Percentiles rank a stretch among this genome's conserved stretches.
These are phyloP conservation scores for Coelopa pilipes DNA, from an alignment of 2,888 invertebrate genomes.

Conservation along the genomic window DNA sequence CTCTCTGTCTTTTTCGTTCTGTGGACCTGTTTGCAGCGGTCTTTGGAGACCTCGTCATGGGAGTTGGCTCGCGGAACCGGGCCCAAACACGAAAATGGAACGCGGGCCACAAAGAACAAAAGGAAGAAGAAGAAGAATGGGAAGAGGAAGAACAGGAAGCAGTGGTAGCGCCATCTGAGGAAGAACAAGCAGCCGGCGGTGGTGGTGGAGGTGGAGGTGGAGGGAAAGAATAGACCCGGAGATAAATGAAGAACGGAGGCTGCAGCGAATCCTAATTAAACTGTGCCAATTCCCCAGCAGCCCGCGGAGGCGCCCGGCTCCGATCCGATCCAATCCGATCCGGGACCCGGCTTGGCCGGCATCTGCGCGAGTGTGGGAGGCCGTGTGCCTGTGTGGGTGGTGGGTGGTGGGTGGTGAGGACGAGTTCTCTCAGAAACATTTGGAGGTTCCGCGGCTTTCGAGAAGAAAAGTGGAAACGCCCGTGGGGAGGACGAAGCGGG, in stretches of 20 bases:
- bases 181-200: too few species aligned
- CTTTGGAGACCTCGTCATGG: constrained; percentile 25
- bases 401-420: background rate
- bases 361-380: background rate
- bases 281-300: constrained; percentile 38
- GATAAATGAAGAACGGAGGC: background rate
- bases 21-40: background rate
- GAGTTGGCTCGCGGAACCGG: constrained; percentile 20
- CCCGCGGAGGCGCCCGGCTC: background rate
- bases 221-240: too few species aligned
- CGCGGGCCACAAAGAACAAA: constrained; percentile 11
- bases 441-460: too few species aligned
- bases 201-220: too few species aligned
- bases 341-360: constrained; percentile 16
- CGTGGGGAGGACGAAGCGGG: background rate
- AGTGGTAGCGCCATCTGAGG: too few species aligned
- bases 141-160: too few species aligned
- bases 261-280: constrained; percentile 37
- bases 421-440: background rate
- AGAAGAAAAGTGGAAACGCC: background rate
- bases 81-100: background rate
- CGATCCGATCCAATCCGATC: background rate
- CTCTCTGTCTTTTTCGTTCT: background rate
- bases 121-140: background rate
- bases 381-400: background rate